Percentiles rank a stretch among this genome's conserved stretches.
Conservation (phyloP, 1,140 invertebrate species). For the Cyclargus thomasi region DNA sequence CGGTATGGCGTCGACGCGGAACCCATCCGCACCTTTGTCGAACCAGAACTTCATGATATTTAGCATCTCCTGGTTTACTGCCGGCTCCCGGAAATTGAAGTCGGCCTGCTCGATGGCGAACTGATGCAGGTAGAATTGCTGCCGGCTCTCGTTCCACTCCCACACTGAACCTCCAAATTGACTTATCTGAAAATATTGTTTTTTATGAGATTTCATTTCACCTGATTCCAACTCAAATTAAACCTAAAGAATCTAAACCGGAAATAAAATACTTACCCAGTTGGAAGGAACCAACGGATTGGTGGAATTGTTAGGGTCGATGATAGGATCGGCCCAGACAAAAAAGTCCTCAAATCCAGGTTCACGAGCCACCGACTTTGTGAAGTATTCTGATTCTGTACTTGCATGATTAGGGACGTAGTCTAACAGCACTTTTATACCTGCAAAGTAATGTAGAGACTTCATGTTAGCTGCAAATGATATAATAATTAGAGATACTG, state of each 20-base stretch:
- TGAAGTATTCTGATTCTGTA: constrained; percentile 82
- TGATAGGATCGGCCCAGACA: constrained; percentile 75
- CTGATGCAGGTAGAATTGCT: constrained; percentile 82
- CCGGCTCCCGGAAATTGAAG: constrained; percentile 76
- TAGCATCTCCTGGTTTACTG: constrained; percentile 54
- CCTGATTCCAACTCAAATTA: no score
- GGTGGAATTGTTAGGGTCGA: constrained; percentile 43
- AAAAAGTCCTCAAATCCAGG: constrained; percentile 81
- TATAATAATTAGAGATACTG: no score
- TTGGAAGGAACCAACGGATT: constrained; percentile 56
- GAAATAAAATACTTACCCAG: constrained; percentile 55
- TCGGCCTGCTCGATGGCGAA: constrained; percentile 80
- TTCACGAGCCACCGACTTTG: constrained; percentile 76
- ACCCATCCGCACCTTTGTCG: constrained; percentile 80
- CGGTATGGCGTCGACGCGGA: constrained; percentile 79
- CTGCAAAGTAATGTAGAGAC: constrained; percentile 30
- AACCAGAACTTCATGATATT: constrained; percentile 78
- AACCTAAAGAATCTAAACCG: no score
- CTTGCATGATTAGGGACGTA: constrained; percentile 88
- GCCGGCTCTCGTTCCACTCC: constrained; percentile 77
- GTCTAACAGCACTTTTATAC: constrained; percentile 77
- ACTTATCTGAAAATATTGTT: constrained; percentile 39
- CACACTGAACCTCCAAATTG: constrained; percentile 78
- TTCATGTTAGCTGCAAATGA: no score
- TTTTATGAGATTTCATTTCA: neutral